These are phyloP conservation scores for Luidia sarsii DNA, from an alignment of 53 echinoderm and acorn worm genomes.

Conservation along the genomic window DNA sequence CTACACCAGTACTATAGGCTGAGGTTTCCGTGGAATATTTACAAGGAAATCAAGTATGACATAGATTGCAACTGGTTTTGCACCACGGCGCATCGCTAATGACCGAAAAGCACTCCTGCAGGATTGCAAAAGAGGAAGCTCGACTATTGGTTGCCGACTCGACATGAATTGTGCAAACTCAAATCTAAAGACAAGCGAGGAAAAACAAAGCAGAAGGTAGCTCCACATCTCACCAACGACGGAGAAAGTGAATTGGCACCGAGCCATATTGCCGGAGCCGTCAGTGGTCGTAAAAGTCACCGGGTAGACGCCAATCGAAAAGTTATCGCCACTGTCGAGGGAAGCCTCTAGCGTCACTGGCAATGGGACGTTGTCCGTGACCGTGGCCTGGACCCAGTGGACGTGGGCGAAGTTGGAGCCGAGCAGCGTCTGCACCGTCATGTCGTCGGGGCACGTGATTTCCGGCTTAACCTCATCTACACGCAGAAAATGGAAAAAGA, in stretches of 20 bases:
- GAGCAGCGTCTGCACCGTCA: constrained; percentile 13
- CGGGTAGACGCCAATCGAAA: constrained; percentile 14
- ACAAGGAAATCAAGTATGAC: too few relatives aligned
- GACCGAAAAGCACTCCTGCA: too few relatives aligned
- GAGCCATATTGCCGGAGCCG: constrained; percentile 35
- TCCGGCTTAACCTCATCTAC: constrained; percentile 36
- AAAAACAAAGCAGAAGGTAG: too few relatives aligned
- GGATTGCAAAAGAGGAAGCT: too few relatives aligned
- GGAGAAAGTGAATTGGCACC: constrained; percentile 39
- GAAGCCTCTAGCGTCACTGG: constrained; percentile 9
- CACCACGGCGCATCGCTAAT: too few relatives aligned
- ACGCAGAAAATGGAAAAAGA: too few relatives aligned
- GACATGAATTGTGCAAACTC: too few relatives aligned
- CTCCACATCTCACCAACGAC: constrained; percentile 44
- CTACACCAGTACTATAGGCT: too few relatives aligned
- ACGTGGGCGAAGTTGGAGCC: constrained; percentile 41
- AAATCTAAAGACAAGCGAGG: too few relatives aligned
- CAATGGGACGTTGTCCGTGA: constrained; percentile 51
- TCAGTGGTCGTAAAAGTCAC: constrained; percentile 54
- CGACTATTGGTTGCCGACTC: too few relatives aligned
- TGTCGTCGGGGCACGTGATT: constrained; percentile 41
- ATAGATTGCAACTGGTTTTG: too few relatives aligned
- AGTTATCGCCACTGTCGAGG: constrained; percentile 29
- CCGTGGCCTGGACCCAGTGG: constrained; percentile 32
- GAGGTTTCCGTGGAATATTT: too few relatives aligned